These are phyloP conservation scores for Erannis defoliaria DNA, from an alignment of 2,888 invertebrate species.

Conservation along the genomic window DNA sequence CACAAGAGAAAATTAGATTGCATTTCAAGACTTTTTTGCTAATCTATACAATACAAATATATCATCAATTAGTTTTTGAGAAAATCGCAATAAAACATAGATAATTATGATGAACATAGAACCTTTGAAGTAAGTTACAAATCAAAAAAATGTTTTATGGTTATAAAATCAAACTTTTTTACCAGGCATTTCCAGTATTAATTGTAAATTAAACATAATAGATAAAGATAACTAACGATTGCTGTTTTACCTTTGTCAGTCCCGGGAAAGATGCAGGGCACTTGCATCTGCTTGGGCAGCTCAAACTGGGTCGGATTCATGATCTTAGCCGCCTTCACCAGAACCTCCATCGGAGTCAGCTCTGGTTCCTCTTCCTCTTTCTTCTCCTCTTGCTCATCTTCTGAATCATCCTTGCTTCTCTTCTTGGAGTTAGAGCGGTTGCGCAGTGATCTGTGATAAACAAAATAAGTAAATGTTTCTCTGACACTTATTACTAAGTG, in stretches of 20 bases:
- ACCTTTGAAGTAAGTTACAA: too few relatives aligned
- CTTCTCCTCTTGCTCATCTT: constrained; percentile 58
- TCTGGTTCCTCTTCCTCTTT: constrained; percentile 58
- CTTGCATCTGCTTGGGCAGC: constrained; percentile 92
- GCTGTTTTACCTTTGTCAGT: constrained; percentile 89
- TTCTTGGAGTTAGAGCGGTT: constrained; percentile 70
- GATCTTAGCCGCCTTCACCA: constrained; percentile 93
- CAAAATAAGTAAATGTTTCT: background rate
- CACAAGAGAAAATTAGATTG: too few relatives aligned
- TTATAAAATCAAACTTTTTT: too few relatives aligned
- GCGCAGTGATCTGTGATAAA: constrained; percentile 62
- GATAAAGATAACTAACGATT: background rate
- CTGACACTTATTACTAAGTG: too few relatives aligned
- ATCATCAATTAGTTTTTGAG: too few relatives aligned
- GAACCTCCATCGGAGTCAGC: constrained; percentile 90
- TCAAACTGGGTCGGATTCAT: constrained; percentile 97
- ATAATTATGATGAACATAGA: too few relatives aligned
- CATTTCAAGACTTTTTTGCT: too few relatives aligned
- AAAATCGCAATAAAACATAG: too few relatives aligned
- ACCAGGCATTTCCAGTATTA: too few relatives aligned
- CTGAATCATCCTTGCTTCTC: constrained; percentile 60
- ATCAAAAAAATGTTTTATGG: too few relatives aligned
- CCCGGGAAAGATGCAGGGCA: constrained; percentile 93
- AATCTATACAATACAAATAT: too few relatives aligned
- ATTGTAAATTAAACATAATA: too few relatives aligned